Evolutionary conservation across 1,140 invertebrate species (phyloP).

Genomic region (Sitodiplosis mosellana): DNA sequence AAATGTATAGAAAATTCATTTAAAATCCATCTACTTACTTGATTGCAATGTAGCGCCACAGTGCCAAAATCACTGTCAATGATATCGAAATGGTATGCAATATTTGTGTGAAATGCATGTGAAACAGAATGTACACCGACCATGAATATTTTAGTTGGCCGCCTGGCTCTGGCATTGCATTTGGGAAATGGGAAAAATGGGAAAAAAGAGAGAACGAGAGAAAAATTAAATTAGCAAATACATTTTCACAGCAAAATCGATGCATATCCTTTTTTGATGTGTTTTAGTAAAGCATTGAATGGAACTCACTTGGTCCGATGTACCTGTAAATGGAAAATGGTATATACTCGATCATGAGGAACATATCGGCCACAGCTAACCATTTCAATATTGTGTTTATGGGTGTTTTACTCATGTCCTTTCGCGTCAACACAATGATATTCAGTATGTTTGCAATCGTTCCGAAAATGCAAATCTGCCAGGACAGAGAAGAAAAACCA

Average conservation of each 20-base stretch:
- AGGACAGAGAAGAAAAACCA: too few species aligned
- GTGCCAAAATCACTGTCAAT: constrained; percentile 60
- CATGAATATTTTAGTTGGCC: constrained; percentile 43
- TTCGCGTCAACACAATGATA: constrained; percentile 69
- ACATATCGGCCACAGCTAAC: constrained; percentile 64
- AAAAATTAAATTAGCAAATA: neutral
- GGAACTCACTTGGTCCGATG: constrained; percentile 28
- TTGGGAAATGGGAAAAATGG: neutral
- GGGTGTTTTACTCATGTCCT: constrained; percentile 58
- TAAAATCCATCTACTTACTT: constrained; percentile 12
- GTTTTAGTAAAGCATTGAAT: neutral
- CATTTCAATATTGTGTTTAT: constrained; percentile 69
- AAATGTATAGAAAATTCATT: too few species aligned
- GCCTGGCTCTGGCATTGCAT: constrained; percentile 21
- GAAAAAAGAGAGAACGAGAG: neutral
- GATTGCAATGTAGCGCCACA: constrained; percentile 29
- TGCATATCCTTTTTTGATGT: neutral
- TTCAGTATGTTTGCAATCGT: constrained; percentile 79
- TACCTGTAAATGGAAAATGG: constrained; percentile 64
- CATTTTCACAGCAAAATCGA: neutral
- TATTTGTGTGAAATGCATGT: constrained; percentile 60
- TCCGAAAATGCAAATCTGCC: constrained; percentile 66
- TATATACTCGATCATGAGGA: constrained; percentile 76
- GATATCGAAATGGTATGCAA: constrained; percentile 78
- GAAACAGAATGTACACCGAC: constrained; percentile 55